Conservation (phyloP, 2,888 invertebrate genomes). For the Melieria crassipennis region DNA sequence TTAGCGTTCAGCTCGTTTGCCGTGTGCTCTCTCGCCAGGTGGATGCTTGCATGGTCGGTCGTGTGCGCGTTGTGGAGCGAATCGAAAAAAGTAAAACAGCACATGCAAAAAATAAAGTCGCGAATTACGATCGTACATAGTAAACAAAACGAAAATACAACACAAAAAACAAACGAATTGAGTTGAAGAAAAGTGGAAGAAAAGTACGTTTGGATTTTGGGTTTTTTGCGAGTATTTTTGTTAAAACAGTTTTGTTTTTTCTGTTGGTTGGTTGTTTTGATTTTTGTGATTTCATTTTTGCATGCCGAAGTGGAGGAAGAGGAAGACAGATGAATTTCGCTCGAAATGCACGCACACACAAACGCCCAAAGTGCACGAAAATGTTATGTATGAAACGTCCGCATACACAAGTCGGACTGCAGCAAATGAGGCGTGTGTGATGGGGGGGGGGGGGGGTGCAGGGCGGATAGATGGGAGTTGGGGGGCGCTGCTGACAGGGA, state of each 20-base stretch:
- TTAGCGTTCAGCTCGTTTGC: neutral
- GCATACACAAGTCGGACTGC: conserved; percentile 10
- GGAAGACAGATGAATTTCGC: neutral
- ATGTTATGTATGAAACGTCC: no score
- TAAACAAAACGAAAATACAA: conserved; percentile 2
- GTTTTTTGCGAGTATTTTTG: no score
- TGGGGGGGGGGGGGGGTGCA: neutral
- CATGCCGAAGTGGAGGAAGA: conserved; percentile 11
- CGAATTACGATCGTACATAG: neutral
- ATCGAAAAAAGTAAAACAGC: neutral
- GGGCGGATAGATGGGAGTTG: no score
- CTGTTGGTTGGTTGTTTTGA: no score
- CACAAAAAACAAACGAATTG: neutral
- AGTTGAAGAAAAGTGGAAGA: conserved; percentile 3
- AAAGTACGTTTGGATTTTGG: neutral
- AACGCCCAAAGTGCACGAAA: neutral
- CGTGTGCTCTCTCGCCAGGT: neutral
- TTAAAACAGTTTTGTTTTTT: no score
- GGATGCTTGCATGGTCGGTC: neutral
- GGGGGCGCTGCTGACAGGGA: no score
- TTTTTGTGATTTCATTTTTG: neutral
- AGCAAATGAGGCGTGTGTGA: neutral
- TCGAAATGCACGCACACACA: neutral
- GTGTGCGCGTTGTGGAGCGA: conserved; percentile 17
- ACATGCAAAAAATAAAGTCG: no score